Evolutionary conservation across 2,797 vertebrate genomes (phyloP).

Genomic region (Lophotriccus pileatus): DNA sequence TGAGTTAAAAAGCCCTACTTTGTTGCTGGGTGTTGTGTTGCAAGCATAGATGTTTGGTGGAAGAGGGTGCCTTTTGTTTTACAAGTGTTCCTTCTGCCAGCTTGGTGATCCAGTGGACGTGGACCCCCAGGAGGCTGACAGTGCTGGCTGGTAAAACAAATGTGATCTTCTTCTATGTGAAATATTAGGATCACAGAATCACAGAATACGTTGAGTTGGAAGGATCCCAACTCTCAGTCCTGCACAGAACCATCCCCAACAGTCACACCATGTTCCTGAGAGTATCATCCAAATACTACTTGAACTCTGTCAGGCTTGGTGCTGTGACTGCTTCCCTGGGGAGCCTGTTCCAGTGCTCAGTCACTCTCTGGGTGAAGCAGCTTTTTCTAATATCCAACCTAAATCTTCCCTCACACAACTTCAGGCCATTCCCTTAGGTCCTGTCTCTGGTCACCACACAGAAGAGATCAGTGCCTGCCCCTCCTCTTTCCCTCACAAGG

Average conservation of each 20-base stretch:
- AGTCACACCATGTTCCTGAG: not conserved
- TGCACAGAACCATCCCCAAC: not conserved
- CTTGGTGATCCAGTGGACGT: not conserved
- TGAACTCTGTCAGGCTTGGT: not conserved
- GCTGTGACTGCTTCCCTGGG: not conserved
- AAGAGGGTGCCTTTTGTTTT: not conserved
- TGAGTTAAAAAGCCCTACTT: not conserved
- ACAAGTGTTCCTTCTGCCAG: rapidly evolving
- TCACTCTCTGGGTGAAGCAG: not conserved
- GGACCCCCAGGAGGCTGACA: not conserved
- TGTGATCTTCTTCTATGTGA: not conserved
- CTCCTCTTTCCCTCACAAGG: rapidly evolving
- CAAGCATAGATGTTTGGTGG: not conserved
- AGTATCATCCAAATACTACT: rapidly evolving
- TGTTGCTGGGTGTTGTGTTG: not conserved
- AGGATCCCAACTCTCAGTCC: not conserved
- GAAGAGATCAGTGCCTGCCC: not conserved
- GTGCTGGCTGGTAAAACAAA: not conserved
- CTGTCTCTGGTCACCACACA: not conserved
- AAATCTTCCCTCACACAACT: not conserved
- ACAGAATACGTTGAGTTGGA: not conserved
- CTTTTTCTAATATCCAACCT: not conserved
- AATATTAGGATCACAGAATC: not conserved
- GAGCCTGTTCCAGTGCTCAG: not conserved
- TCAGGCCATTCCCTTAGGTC: not conserved